Base-by-base conservation (phyloP, 2,797 vertebrate species). In the Trachurus trachurus region DNA sequence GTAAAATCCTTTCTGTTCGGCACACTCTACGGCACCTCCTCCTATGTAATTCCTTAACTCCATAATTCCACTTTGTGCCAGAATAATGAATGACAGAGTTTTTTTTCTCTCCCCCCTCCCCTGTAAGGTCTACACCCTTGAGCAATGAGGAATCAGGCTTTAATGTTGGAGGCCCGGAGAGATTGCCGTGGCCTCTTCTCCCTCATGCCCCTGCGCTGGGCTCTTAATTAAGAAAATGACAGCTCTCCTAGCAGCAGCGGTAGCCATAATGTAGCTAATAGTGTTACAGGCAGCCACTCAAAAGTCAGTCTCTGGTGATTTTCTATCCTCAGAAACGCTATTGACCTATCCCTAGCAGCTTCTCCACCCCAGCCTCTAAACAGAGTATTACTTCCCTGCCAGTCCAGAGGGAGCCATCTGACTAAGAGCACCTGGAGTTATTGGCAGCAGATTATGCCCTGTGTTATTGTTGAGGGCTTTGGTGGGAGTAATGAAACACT, bases 1-100 rank as follows among this genome's bases (percentile, higher is more conserved):
- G 95, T 96, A 96, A 97, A 97, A 97, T 97, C 96, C 95, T 96
- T 96, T 97, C 96, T 88, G 95, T 81, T 93, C 92, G 13, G 72
- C 82, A 70, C 78, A 83, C 78, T 96, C 95, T 88, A 91, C 92
- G 90, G 94, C 96, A 62, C 78, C 86, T 58, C 89, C 84, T 86
- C 82, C 80, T 71, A 61, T 88, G 80, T 97, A 97, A 97, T 96
- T 91, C 84, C 82, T 87, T 85, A 81, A 89, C 88, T 88, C 85
- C 82, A 78, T 90, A 87, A 91, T 93, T 89, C 87, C 84, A 89
- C 96, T 96, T 96, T 96, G 96, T 95, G 96, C 95, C 95, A 92
- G 94, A 97, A 97, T 97, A 98, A 97, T 96, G 96, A 97, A 97
- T 95, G 87, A 92, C 81, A 74, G 76, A 29, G 86, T 76, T 71